Evolutionary conservation across 2,113 vertebrate genomes (phyloP).

Genomic region (Vidua macroura): DNA sequence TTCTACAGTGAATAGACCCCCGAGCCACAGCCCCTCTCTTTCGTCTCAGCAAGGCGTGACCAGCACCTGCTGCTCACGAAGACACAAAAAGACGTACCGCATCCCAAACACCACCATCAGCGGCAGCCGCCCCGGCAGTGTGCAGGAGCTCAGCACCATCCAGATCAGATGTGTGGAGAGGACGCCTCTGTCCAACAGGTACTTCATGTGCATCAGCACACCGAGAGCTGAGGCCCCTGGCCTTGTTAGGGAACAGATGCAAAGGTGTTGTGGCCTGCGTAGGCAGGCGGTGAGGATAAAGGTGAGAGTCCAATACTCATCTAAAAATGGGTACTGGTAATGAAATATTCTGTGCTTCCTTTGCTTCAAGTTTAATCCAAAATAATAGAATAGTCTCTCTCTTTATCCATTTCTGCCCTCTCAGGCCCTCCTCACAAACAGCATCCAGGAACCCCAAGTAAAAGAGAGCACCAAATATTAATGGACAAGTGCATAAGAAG

Average conservation of each 20-base stretch:
- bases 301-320: not conserved
- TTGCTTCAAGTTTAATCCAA: not conserved
- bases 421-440: not conserved
- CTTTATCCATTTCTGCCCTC: not conserved
- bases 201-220: not conserved
- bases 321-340: not conserved
- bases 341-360: not conserved
- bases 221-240: not conserved
- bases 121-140: slow-evolving; percentile 76
- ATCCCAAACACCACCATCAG: slow-evolving; percentile 81
- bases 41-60: slow-evolving; percentile 82
- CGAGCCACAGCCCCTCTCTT: slow-evolving; percentile 84
- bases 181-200: slow-evolving; percentile 86
- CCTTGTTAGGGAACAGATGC: not conserved
- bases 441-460: not conserved
- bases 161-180: slow-evolving; percentile 89
- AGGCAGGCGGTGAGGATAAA: not conserved
- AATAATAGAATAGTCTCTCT: not conserved
- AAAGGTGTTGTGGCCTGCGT: not conserved
- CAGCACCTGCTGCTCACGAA: slow-evolving; percentile 86
- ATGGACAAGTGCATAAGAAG: not conserved
- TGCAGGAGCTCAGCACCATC: slow-evolving; percentile 96
- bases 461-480: not conserved
- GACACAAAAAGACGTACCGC: slow-evolving; percentile 88
- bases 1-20: slow-evolving; percentile 78